A percentile compares a stretch with the other conserved stretches of the same genome.
Evolutionary conservation across 2,888 invertebrate genomes (phyloP).

Genomic region (Plusia festucae): DNA sequence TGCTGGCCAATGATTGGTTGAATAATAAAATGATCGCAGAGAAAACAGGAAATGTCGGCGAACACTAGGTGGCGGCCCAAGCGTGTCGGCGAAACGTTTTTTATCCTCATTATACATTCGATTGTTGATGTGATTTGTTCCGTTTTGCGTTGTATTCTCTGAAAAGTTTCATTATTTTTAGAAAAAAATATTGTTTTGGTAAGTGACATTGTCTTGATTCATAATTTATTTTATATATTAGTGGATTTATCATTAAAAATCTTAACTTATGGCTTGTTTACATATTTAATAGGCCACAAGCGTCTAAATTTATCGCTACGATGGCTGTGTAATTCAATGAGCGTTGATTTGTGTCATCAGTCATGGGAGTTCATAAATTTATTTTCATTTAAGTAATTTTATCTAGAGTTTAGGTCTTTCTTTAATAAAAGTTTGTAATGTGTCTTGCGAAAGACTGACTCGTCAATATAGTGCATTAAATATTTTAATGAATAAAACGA

Average conservation of each 20-base stretch:
- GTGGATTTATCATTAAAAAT: constrained; percentile 15
- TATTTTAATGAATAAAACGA: constrained; percentile 23
- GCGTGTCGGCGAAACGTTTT: constrained; percentile 82
- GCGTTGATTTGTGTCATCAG: constrained; percentile 60
- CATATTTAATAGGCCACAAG: constrained; percentile 31
- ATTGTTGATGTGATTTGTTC: constrained; percentile 81
- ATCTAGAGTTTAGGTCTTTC: neutral
- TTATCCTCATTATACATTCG: constrained; percentile 80
- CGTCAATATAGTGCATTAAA: neutral
- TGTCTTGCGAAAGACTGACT: constrained; percentile 3
- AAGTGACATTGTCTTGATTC: constrained; percentile 71
- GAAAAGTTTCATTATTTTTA: constrained; percentile 70
- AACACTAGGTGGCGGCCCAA: constrained; percentile 70
- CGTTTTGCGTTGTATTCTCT: constrained; percentile 79
- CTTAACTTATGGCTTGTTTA: constrained; percentile 25
- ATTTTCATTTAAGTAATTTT: constrained; percentile 1
- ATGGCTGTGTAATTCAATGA: constrained; percentile 59
- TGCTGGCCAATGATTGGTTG: constrained; percentile 57
- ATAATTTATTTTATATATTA: constrained; percentile 25
- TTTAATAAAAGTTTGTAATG: neutral
- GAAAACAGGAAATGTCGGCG: constrained; percentile 79
- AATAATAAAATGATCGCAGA: constrained; percentile 17
- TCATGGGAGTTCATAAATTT: constrained; percentile 34
- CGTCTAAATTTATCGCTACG: constrained; percentile 57
- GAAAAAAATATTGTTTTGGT: constrained; percentile 83